phyloP scores from a whole-genome alignment of 2,113 vertebrate species.

The Nannobrachium achirus region DNA sequence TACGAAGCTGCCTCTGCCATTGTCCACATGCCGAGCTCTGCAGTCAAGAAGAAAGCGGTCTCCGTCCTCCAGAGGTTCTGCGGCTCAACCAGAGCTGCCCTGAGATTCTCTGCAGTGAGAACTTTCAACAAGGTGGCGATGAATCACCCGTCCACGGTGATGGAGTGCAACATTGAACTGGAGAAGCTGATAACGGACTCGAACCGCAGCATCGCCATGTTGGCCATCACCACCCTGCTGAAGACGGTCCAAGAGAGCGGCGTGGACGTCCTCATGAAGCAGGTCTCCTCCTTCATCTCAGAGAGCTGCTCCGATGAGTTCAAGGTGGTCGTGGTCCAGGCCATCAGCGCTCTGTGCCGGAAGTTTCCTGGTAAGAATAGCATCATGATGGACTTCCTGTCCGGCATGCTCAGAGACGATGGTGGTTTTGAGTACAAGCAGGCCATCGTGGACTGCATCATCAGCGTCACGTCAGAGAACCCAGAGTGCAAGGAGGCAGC shows the following conservation, averaged over 20 bases:
- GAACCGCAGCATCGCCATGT: conserved; percentile 95
- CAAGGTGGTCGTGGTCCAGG: conserved; percentile 99
- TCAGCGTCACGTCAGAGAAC: conserved; percentile 96
- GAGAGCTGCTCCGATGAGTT: conserved; percentile 96
- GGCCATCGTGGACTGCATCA: conserved; percentile 98
- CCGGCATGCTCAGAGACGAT: conserved; percentile 97
- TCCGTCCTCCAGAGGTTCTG: conserved; percentile 98
- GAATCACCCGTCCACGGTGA: conserved; percentile 98
- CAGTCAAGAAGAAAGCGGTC: conserved; percentile 93
- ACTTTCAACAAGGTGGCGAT: conserved; percentile 99
- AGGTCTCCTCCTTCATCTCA: conserved; percentile 97
- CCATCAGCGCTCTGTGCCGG: conserved; percentile 96
- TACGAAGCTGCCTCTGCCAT: conserved; percentile 98
- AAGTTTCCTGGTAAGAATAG: conserved; percentile 97
- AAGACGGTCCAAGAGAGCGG: conserved; percentile 98
- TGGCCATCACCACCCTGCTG: conserved; percentile 97
- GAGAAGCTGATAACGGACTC: conserved; percentile 98
- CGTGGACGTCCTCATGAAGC: conserved; percentile 98
- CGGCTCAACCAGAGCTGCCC: conserved; percentile 94
- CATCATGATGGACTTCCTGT: conserved; percentile 98
- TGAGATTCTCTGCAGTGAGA: conserved; percentile 94
- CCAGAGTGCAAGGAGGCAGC: conserved; percentile 95
- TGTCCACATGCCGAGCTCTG: conserved; percentile 96
- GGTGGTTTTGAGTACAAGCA: conserved; percentile 98
- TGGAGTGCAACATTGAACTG: conserved; percentile 95